Evolutionary conservation across 2,888 invertebrate genomes (phyloP).

Genomic region (Coelogynopora nodosa): DNA sequence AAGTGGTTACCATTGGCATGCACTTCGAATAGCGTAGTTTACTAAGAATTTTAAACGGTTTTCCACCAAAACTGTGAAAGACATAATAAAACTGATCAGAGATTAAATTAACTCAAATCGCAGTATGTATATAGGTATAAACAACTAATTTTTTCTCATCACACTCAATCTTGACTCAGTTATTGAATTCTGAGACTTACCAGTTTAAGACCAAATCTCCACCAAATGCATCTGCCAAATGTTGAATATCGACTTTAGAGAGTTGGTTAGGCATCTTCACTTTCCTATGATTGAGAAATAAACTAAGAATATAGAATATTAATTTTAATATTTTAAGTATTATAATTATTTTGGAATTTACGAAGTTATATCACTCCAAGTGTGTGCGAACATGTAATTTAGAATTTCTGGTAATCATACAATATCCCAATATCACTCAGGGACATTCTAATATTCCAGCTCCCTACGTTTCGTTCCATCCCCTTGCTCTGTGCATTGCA

Average conservation of each 20-base stretch:
- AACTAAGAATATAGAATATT: background rate
- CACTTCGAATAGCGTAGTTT: background rate
- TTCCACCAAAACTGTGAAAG: background rate
- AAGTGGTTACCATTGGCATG: background rate
- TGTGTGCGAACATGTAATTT: background rate
- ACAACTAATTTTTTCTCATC: conserved; percentile 6
- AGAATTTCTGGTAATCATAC: conserved; percentile 1
- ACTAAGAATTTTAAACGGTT: background rate
- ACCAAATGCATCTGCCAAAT: background rate
- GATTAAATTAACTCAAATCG: background rate
- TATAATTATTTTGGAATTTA: too few relatives aligned
- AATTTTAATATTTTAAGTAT: too few relatives aligned
- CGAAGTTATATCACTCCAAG: conserved; percentile 29
- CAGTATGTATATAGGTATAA: background rate
- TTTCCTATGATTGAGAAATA: background rate
- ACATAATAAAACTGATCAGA: conserved; percentile 10
- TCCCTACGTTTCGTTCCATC: conserved; percentile 14
- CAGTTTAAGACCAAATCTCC: background rate
- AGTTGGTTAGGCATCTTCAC: background rate
- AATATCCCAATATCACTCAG: background rate
- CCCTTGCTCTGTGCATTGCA: conserved; percentile 7
- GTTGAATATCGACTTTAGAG: background rate
- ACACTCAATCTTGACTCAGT: background rate
- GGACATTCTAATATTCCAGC: background rate
- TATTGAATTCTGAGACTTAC: background rate